Percentiles rank a stretch among this genome's conserved stretches.
Conservation (phyloP, 2,797 vertebrate species). For the Luscinia megarhynchos region DNA sequence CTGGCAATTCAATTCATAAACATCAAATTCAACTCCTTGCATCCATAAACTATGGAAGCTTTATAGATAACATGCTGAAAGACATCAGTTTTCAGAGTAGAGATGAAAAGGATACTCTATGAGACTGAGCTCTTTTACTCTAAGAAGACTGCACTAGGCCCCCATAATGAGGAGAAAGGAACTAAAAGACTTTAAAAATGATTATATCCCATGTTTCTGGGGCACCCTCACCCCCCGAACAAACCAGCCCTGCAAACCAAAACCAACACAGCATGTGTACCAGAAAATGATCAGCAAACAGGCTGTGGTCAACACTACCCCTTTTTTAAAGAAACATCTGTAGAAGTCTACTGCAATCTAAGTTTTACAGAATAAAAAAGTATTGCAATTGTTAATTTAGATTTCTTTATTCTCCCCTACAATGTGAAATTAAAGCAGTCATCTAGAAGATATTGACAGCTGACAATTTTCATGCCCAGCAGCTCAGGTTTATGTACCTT, state of each 20-base stretch:
- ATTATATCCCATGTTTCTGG: not conserved
- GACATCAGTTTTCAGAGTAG: not conserved
- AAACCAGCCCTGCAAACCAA: not conserved
- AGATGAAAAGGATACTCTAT: not conserved
- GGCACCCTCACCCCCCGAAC: rapidly evolving
- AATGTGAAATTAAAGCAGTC: not conserved
- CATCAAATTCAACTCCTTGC: not conserved
- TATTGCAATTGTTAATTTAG: not conserved
- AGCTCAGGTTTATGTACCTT: not conserved
- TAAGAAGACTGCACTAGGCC: not conserved
- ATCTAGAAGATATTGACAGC: not conserved
- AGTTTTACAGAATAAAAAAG: not conserved
- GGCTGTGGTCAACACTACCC: not conserved
- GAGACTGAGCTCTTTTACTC: not conserved
- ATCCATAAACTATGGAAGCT: not conserved
- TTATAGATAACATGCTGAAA: not conserved
- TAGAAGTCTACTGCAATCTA: not conserved
- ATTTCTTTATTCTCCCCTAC: not conserved
- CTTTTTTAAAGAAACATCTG: not conserved
- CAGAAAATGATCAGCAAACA: not conserved
- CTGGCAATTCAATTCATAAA: not conserved
- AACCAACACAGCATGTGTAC: not conserved
- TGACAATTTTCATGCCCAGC: not conserved
- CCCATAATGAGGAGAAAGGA: not conserved
- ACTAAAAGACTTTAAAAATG: not conserved